These are phyloP conservation scores for Brachyalestes nurse DNA, from an alignment of 2,797 vertebrate species.

Conservation along the genomic window DNA sequence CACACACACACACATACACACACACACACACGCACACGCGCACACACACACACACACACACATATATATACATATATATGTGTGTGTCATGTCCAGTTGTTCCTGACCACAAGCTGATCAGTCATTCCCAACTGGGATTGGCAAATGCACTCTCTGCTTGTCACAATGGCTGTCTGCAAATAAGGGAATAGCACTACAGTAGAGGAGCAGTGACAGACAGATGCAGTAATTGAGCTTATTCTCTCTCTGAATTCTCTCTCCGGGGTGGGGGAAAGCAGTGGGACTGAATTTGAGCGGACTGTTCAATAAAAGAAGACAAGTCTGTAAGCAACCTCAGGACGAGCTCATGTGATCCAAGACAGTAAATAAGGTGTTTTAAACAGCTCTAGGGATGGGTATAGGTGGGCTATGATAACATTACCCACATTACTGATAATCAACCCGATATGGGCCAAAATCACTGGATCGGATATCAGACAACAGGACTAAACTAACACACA, in stretches of 20 bases:
- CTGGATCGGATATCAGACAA: no score
- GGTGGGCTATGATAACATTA: neutral
- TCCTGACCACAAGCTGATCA: constrained; percentile 44
- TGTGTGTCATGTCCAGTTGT: no score
- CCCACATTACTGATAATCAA: no score
- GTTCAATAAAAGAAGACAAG: constrained; percentile 21
- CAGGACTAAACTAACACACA: no score
- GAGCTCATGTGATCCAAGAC: constrained; percentile 15
- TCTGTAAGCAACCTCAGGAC: neutral
- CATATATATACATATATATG: no score
- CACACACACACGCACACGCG: no score
- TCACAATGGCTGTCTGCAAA: constrained; percentile 44
- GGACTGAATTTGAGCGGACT: neutral
- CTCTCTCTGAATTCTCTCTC: constrained; percentile 7
- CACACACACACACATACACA: no score
- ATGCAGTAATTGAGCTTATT: constrained; percentile 42
- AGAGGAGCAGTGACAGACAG: constrained; percentile 24
- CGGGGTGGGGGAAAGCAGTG: constrained; percentile 18
- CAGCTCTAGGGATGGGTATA: neutral
- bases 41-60: no score
- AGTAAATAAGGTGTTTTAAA: neutral
- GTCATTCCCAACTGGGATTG: constrained; percentile 36
- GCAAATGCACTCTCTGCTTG: constrained; percentile 31
- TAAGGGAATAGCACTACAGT: neutral
- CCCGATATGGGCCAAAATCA: no score